Conservation (phyloP, 2,113 vertebrate species). For the Todiramphus saurophagus region DNA sequence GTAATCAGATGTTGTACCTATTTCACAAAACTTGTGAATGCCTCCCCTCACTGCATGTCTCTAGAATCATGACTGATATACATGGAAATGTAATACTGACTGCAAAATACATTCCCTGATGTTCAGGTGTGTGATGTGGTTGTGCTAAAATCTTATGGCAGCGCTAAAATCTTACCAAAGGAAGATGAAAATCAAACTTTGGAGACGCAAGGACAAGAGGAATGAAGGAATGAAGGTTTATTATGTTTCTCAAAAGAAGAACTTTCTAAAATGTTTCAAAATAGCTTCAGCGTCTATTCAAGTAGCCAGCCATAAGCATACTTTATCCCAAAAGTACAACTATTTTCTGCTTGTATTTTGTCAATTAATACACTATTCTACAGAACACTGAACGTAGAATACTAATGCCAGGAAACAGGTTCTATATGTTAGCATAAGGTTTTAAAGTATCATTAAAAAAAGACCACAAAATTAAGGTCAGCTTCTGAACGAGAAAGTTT, state of each 20-base stretch:
- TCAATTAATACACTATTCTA: not conserved
- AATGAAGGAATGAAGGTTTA: not conserved
- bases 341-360: not conserved
- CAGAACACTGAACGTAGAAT: not conserved
- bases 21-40: not conserved
- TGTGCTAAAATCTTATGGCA: not conserved
- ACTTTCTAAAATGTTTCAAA: not conserved
- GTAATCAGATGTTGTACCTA: not conserved
- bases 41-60: fast-evolving
- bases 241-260: not conserved
- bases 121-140: not conserved
- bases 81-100: not conserved
- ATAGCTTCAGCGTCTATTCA: not conserved
- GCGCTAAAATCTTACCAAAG: not conserved
- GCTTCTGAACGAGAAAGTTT: not conserved
- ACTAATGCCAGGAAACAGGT: not conserved
- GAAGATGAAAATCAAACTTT: not conserved
- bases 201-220: not conserved
- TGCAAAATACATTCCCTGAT: not conserved
- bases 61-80: not conserved
- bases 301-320: not conserved
- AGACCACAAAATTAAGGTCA: not conserved
- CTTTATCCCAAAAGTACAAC: not conserved
- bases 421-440: not conserved
- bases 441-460: not conserved